Evolutionary conservation across 2,888 invertebrate species (phyloP), one percentile per base, ranked within the genome.

Genomic region (Plagodis pulveraria): DNA sequence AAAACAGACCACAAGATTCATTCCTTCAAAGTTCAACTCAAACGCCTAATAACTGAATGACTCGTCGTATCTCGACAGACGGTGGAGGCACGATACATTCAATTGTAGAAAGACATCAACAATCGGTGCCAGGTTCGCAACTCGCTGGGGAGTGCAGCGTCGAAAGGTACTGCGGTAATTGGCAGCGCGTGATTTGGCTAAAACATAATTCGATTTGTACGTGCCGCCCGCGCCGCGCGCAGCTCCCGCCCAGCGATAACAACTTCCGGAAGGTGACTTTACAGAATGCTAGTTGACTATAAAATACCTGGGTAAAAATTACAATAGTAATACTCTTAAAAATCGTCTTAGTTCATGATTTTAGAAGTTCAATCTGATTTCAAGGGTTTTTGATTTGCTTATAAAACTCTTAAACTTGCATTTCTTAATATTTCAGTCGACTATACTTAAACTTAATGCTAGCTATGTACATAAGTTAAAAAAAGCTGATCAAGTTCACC

Each of bases 141-240:
- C 40, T 40, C 10, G 12, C 42, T 10, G 10, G 45, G 45, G 43
- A 55, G 66, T 76, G 76, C 77, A 77, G 70, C 72, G 62, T 63
- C 55, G 63, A 64, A 58, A 65, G 68, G 71, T 40, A 40, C 40
- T 10, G 5, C 40, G 40, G 40, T 73, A 76, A 81, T 81, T 70
- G 73, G 57, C 38, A 38, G 55, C 41, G 53, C 77, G 73, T 83
- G 80, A 83, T 74, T 76, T 66, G 67, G 78, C 82, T 74, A 71
- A 76, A 81, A 78, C 69, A 72, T 80, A 76, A 83, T 80, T 76
- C 69, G 77, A 76, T 80, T 78, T 73, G 74, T 69, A 71, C 76
- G 74, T 73, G 69, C 66, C 65, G 9, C 41, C 6, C 22, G 6
- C 49, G 40, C 12, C 42, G n/a, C 0, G 36, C 5, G 46, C 12